Base-by-base conservation (phyloP, 2,888 invertebrate species). In the Loripinus fragilis region DNA sequence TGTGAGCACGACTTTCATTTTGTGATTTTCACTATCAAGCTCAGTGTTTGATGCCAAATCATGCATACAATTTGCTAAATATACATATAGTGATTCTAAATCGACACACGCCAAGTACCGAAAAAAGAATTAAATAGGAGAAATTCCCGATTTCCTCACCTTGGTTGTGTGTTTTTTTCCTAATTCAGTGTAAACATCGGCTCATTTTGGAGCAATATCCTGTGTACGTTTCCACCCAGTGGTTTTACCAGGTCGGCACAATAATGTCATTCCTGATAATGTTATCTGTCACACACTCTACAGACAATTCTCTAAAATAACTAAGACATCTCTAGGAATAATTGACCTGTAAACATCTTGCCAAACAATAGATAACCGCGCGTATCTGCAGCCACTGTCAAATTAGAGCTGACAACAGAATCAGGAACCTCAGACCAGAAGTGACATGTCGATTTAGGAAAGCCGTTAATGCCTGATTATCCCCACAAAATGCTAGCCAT, bases 361-460 rank as follows among this genome's bases (percentile, higher is more conserved):
- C 38, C 28, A 60, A 60, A 60, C 60, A 60, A 60, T 60, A 60
- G 60, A 60, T 60, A 60, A 60, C 60, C 60, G 17, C 30, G 20
- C 17, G 60, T 60, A 60, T 60, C 60, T 60, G 60, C 60, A n/a
- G 23, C 17, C 28, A 33, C 60, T 60, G 60, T 60, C 60, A 60
- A 60, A 60, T 60, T 60, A 60, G 33, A 33, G 17, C 60, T 60
- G 60, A 5, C 60, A 60, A 60, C 33, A 60, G 60, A 60, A 60
- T 60, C 60, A 33, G 33, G 33, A 60, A 60, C 8, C 60, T 17
- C 60, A 33, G 30, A 60, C 60, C 60, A 60, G 60, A 60, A 60
- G 60, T 60, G 60, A 60, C 60, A 60, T 60, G 60, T 33, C 60
- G 60, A 60, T 60, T 60, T 60, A 60, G 60, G 33, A 33, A 60